phyloP scores from a whole-genome alignment of 2,888 invertebrate genomes.

The Aphidius colemani region DNA sequence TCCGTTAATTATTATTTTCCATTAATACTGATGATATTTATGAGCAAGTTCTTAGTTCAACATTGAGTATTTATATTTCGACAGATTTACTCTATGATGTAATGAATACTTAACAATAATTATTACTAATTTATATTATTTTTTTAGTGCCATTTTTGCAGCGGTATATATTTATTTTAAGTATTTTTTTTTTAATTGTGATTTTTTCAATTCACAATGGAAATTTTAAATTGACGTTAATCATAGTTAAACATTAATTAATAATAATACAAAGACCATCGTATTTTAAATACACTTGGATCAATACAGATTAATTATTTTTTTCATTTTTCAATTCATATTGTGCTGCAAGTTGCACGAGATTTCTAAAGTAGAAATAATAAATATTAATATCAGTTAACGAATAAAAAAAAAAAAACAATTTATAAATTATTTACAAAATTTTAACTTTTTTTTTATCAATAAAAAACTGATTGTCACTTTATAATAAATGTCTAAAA shows the following conservation, averaged over 20 bases:
- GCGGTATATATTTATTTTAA: too few relatives aligned
- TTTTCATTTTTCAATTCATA: constrained; percentile 50
- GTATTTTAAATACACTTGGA: too few relatives aligned
- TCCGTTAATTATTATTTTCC: not conserved
- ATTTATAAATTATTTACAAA: not conserved
- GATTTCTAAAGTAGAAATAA: constrained; percentile 8
- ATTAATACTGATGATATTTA: constrained; percentile 9
- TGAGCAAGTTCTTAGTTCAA: constrained; percentile 12
- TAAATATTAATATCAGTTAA: not conserved
- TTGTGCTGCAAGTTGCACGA: constrained; percentile 46
- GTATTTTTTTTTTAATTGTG: too few relatives aligned
- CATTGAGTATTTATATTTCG: constrained; percentile 12
- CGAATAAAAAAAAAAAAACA: not conserved
- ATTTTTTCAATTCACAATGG: too few relatives aligned
- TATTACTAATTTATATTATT: too few relatives aligned
- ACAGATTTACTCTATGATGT: too few relatives aligned
- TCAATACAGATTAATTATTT: too few relatives aligned
- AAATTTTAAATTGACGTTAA: too few relatives aligned
- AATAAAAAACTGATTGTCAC: not conserved
- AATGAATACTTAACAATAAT: too few relatives aligned
- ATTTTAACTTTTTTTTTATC: not conserved
- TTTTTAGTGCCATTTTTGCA: too few relatives aligned
- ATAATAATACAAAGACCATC: too few relatives aligned
- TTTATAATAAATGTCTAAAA: not conserved
- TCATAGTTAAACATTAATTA: too few relatives aligned